Conservation (phyloP, 2,113 vertebrate species). For the Vulpes ferrilata region DNA sequence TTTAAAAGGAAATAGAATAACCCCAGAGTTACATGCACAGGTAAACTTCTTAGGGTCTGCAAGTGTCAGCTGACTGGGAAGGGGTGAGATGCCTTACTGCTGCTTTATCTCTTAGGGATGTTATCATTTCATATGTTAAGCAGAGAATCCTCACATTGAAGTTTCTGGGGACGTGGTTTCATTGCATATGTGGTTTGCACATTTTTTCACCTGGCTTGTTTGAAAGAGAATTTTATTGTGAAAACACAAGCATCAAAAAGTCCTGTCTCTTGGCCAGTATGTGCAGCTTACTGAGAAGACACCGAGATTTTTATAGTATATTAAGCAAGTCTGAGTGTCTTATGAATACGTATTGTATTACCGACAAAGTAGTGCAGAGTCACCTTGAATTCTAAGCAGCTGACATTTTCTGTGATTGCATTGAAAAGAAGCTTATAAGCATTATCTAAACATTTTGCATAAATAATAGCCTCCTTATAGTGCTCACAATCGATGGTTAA, state of each 20-base stretch:
- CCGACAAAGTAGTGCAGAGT: slow-evolving; percentile 68
- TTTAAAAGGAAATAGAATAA: slow-evolving; percentile 72
- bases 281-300: slow-evolving; percentile 24
- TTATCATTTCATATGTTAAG: slow-evolving; percentile 37
- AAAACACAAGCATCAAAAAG: slow-evolving; percentile 52
- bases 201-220: slow-evolving; percentile 38
- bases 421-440: slow-evolving; percentile 55
- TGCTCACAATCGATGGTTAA: slow-evolving; percentile 54
- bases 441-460: slow-evolving; percentile 79
- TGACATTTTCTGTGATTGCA: slow-evolving; percentile 70
- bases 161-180: slow-evolving; percentile 36
- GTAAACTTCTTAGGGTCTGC: slow-evolving; percentile 65
- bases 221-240: slow-evolving; percentile 71
- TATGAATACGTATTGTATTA: slow-evolving; percentile 71
- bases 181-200: slow-evolving; percentile 9
- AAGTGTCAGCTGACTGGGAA: slow-evolving; percentile 18
- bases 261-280: slow-evolving; percentile 54
- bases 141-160: fast-evolving
- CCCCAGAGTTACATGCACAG: slow-evolving; percentile 69
- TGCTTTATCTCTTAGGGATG: neutral
- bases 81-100: neutral
- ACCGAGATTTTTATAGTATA: slow-evolving; percentile 35
- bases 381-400: slow-evolving; percentile 75
- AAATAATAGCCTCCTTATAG: slow-evolving; percentile 64
- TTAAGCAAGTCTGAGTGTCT: slow-evolving; percentile 65